A percentile compares a stretch with the other conserved stretches of the same genome.
Evolutionary conservation across 2,888 invertebrate species (phyloP).

Genomic region (Stramonita haemastoma): DNA sequence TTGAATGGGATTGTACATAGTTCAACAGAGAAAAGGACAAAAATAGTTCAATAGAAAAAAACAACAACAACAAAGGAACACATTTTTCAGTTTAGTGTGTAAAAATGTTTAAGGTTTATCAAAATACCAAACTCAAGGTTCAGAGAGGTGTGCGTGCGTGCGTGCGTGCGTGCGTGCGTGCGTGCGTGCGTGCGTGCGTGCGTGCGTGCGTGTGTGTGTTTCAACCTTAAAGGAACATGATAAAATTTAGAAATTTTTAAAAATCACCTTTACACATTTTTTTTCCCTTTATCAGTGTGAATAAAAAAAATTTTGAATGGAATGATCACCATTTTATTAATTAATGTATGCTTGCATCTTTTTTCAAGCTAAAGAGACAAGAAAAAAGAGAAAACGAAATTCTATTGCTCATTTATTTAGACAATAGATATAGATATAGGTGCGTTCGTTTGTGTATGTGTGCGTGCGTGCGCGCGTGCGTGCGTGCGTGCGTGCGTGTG

Average conservation of each 20-base stretch:
- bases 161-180: not conserved
- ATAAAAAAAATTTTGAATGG: no score
- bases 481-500: conserved; percentile 6
- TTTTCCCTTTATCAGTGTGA: no score
- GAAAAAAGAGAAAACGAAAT: no score
- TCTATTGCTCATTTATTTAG: no score
- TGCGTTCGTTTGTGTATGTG: not conserved
- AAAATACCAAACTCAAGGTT: no score
- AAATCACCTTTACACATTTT: no score
- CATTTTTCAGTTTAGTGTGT: not conserved
- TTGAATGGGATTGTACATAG: not conserved
- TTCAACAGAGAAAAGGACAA: not conserved
- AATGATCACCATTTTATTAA: no score
- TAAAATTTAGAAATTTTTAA: no score
- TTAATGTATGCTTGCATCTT: not conserved
- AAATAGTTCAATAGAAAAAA: not conserved
- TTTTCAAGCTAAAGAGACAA: no score
- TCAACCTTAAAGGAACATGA: no score
- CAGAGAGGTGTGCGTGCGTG: not conserved
- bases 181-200: not conserved
- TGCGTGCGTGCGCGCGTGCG: not conserved
- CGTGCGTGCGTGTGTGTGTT: not conserved
- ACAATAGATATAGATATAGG: not conserved
- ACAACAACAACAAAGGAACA: not conserved
- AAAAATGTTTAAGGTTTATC: no score